Evolutionary conservation across 2,113 vertebrate species (phyloP), one percentile per base, ranked within the genome.

Genomic region (Pluvialis apricaria): DNA sequence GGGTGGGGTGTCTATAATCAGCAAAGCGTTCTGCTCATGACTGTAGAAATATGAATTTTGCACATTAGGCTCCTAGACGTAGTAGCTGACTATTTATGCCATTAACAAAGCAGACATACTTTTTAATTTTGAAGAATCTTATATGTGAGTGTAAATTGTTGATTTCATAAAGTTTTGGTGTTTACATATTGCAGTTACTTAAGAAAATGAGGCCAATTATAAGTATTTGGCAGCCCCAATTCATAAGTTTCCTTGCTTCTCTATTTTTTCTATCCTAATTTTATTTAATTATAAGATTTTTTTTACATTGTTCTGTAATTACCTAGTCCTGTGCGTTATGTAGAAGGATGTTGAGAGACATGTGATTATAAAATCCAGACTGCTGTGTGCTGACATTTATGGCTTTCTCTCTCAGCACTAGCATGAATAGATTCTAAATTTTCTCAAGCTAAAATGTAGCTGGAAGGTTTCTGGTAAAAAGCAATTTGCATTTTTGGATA

Each of bases 401-500:
- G 87, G 47, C 60, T 93, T 88, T 94, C 32, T 90, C 55, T 93
- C 72, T 95, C 89, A 94, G 86, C 38, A 25, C 58, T 32, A 51
- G 19, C 65, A 65, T 82, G 86, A 89, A 76, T 84, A 94, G 62
- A 94, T 52, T 62, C 57, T 88, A 21, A 45, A 87, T 91, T 89
- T 85, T 95, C 62, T 95, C 54, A 85, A 86, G 51, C 29, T 82
- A 89, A 87, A 82, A 79, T 49, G 55, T 91, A 89, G 62, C 84
- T 87, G 75, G 66, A 95, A 91, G 60, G 24, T 92, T 94, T 91
- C 87, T 92, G 81, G 66, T 89, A 86, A 90, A 91, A 95, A 94
- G 51, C 51, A 90, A 77, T 94, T 96, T 91, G 78, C 66, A 80
- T 89, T 96, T 96, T 91, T 96, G 94, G 78, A 92, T 77, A 95